Conservation (phyloP, 1,140 invertebrate genomes). For the Hyles euphorbiae region DNA sequence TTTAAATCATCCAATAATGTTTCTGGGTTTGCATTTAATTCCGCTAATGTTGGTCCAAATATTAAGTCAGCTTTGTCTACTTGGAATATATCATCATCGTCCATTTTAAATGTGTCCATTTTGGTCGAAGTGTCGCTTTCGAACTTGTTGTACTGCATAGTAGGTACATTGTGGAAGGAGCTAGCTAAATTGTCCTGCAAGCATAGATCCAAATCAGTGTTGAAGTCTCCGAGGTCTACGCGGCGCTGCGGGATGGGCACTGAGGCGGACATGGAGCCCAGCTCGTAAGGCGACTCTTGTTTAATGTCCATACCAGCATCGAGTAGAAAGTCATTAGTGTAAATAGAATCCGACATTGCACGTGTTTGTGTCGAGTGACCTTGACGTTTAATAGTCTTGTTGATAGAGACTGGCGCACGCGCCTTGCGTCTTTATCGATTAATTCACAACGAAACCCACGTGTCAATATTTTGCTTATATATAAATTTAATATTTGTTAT, state of each 20-base stretch:
- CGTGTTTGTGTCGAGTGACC: constrained; percentile 68
- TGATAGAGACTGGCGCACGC: constrained; percentile 67
- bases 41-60: constrained; percentile 89
- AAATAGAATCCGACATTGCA: constrained; percentile 77
- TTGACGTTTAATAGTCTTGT: constrained; percentile 68
- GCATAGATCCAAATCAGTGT: constrained; percentile 73
- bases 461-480: constrained; percentile 32
- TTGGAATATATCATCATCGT: constrained; percentile 93
- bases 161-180: constrained; percentile 67
- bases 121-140: constrained; percentile 72
- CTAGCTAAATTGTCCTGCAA: constrained; percentile 63
- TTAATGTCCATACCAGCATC: constrained; percentile 74
- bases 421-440: constrained; percentile 69
- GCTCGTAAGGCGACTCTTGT: constrained; percentile 67
- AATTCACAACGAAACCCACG: constrained; percentile 61
- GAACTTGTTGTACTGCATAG: constrained; percentile 64
- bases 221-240: constrained; percentile 71
- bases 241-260: constrained; percentile 77
- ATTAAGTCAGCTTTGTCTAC: constrained; percentile 91
- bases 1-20: constrained; percentile 87
- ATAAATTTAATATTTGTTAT: constrained; percentile 1
- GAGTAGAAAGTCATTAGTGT: constrained; percentile 76
- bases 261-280: constrained; percentile 72
- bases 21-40: constrained; percentile 91
- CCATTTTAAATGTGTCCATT: constrained; percentile 83